These are phyloP conservation scores for Lasius fuliginosus DNA, from an alignment of 2,888 invertebrate species.

Conservation along the genomic window DNA sequence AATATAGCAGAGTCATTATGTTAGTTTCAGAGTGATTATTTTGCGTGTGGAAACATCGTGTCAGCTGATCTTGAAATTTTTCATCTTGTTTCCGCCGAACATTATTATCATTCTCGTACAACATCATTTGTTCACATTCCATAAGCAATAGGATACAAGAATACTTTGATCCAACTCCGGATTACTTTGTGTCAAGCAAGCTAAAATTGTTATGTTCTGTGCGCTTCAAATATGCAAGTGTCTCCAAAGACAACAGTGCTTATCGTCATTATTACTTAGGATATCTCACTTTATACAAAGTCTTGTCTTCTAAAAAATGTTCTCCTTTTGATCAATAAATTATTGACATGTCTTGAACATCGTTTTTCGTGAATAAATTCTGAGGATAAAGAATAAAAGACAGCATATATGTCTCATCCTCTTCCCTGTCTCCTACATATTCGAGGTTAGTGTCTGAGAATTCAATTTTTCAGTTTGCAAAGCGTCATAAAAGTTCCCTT, in stretches of 20 bases:
- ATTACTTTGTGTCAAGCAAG: conserved; percentile 56
- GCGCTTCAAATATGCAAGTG: conserved; percentile 67
- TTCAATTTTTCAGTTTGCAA: neutral
- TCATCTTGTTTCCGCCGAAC: neutral
- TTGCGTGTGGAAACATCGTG: conserved; percentile 15
- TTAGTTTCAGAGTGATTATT: conserved; percentile 18
- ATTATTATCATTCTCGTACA: neutral
- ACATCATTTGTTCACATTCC: neutral
- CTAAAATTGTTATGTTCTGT: conserved; percentile 61
- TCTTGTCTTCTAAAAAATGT: conserved; percentile 54
- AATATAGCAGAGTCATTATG: conserved; percentile 15
- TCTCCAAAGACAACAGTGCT: conserved; percentile 47
- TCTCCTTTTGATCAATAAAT: conserved; percentile 37
- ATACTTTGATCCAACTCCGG: conserved; percentile 30
- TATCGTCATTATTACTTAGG: conserved; percentile 59
- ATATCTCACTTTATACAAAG: conserved; percentile 73
- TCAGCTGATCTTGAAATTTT: neutral
- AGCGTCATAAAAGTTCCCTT: neutral
- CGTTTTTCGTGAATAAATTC: conserved; percentile 15
- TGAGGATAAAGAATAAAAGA: conserved; percentile 17
- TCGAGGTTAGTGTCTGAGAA: conserved; percentile 1
- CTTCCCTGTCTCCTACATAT: neutral
- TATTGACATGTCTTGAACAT: conserved; percentile 52
- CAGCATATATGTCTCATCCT: neutral
- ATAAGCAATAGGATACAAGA: conserved; percentile 16